Evolutionary conservation across 2,888 invertebrate species (phyloP).

Genomic region (Acanthoscelides obtectus): DNA sequence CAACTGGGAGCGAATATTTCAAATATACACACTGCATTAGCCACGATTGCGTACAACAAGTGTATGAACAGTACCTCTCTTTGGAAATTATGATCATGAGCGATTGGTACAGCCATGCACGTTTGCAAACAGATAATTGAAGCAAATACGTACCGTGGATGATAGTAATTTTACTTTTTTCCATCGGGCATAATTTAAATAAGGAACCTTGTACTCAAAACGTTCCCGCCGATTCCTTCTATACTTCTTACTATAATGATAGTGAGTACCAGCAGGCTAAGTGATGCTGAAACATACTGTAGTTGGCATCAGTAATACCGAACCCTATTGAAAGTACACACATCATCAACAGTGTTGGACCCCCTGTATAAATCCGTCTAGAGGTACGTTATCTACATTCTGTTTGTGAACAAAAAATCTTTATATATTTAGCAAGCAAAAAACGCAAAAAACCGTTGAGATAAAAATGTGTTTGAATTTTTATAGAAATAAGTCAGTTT

Average conservation of each 20-base stretch:
- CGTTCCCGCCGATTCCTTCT: conserved; percentile 11
- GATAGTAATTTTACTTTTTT: conserved; percentile 7
- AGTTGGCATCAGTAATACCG: too few relatives aligned
- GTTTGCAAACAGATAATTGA: neutral
- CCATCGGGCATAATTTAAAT: conserved; percentile 14
- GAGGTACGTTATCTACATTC: too few relatives aligned
- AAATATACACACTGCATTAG: neutral
- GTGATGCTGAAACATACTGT: too few relatives aligned
- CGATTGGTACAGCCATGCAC: neutral
- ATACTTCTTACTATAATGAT: neutral
- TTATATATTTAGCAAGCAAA: too few relatives aligned
- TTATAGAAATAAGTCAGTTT: too few relatives aligned
- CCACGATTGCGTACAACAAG: neutral
- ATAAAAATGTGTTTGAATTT: too few relatives aligned
- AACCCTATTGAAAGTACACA: too few relatives aligned
- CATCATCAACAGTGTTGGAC: too few relatives aligned
- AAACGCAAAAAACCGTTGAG: too few relatives aligned
- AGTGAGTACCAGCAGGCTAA: too few relatives aligned
- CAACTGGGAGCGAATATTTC: neutral
- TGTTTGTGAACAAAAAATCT: too few relatives aligned
- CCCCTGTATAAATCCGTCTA: too few relatives aligned
- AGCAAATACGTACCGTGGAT: neutral
- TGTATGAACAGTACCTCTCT: neutral
- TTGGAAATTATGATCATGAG: neutral
- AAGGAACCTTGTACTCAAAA: conserved; percentile 17